Base-by-base conservation (phyloP, 2,888 invertebrate species). In the Pristionchus mayeri region DNA sequence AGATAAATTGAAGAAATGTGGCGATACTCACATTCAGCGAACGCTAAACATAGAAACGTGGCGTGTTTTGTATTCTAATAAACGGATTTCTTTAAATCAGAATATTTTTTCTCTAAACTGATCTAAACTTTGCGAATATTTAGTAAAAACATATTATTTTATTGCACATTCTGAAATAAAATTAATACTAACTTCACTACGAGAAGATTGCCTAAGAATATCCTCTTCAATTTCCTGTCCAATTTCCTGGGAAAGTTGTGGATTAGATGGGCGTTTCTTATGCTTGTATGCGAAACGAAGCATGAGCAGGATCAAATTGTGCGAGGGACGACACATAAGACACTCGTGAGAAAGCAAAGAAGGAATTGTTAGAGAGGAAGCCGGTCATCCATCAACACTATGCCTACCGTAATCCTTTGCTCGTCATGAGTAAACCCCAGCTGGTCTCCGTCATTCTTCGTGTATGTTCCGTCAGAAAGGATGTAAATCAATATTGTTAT, bases 231-330 rank as follows among this genome's bases (percentile, higher is more conserved):
- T n/a, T n/a, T n/a, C n/a, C n/a, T n/a, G n/a, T n/a, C n/a, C n/a
- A n/a, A n/a, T n/a, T n/a, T n/a, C n/a, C n/a, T n/a, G n/a, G n/a
- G n/a, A n/a, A n/a, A n/a, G n/a, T n/a, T n/a, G n/a, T n/a, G 48
- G 52, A 48, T 48, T 52, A 30, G 52, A 52, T 24, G 78, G 52
- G 24, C n/a, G 21, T 76, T 48, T 44, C 6, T 4, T 24, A 21
- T 48, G 50, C 11, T 48, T 18, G 48, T 50, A 78, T 78, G 76
- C 34, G 21, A 24, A 78, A 78, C 34, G 13, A 78, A 50, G 48
- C 76, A 78, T 78, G 76, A 50, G 76, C 21, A 78, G 76, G 76
- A 78, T 78, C 50, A 78, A 78, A 78, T 78, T 78, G 76, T 48
- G 34, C 27, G 50, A 50, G 50, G 76, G 76, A 78, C 48, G 76